Conservation (phyloP, 2,888 invertebrate species). For the Noctua janthe region DNA sequence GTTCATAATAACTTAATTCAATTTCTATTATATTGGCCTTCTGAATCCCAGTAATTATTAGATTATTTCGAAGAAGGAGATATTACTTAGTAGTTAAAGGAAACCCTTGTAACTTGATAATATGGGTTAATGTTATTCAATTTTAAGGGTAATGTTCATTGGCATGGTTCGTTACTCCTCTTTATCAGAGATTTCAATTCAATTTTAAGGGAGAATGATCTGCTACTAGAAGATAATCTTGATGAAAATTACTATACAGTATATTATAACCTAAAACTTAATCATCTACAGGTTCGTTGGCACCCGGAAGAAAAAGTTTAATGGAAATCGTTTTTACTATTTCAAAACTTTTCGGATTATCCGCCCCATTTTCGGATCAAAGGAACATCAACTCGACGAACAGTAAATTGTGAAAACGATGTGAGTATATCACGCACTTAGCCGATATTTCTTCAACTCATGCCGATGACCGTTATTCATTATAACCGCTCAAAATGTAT, state of each 20-base stretch:
- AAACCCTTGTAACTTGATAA: constrained; percentile 43
- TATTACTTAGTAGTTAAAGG: constrained; percentile 27
- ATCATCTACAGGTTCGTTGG: background rate
- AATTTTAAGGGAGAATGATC: constrained; percentile 21
- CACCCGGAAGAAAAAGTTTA: constrained; percentile 32
- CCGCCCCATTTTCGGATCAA: constrained; percentile 34
- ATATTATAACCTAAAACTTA: background rate
- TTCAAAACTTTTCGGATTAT: background rate
- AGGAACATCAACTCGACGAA: constrained; percentile 26
- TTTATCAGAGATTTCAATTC: constrained; percentile 27
- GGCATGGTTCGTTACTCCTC: constrained; percentile 20
- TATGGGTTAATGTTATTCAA: constrained; percentile 45
- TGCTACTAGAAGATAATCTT: background rate
- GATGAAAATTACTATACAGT: background rate
- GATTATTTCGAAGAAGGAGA: constrained; percentile 24
- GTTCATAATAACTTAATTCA: background rate
- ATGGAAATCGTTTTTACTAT: background rate
- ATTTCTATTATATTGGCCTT: constrained; percentile 17
- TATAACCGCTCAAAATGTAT: constrained; percentile 30
- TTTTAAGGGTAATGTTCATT: constrained; percentile 34
- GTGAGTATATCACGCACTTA: constrained; percentile 27
- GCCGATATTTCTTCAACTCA: constrained; percentile 32
- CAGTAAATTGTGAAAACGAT: constrained; percentile 31
- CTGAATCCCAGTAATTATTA: constrained; percentile 23
- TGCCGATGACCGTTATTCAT: constrained; percentile 47